Percentiles rank a stretch among this genome's conserved stretches.
phyloP scores from a whole-genome alignment of 1,140 invertebrate genomes.

The Drosophila burlai region DNA sequence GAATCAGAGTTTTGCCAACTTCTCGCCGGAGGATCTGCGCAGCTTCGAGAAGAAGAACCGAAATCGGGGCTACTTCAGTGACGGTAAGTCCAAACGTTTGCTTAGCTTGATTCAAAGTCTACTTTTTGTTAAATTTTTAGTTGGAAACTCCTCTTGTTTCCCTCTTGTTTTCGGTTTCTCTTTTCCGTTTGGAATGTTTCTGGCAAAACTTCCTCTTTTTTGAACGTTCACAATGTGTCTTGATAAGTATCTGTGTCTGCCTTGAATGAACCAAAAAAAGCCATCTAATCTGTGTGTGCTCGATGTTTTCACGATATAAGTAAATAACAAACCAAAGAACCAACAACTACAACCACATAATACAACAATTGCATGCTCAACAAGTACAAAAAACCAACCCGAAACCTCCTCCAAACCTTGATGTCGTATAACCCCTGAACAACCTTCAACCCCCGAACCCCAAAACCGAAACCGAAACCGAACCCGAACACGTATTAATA shows the following conservation, averaged over 20 bases:
- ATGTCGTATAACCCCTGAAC: slow-evolving; percentile 65
- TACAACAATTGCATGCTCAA: slow-evolving; percentile 84
- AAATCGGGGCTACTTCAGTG: slow-evolving; percentile 87
- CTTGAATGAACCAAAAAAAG: slow-evolving; percentile 66
- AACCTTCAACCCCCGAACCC: neutral
- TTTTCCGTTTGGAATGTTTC: slow-evolving; percentile 67
- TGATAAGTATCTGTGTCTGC: slow-evolving; percentile 84
- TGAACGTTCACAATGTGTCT: slow-evolving; percentile 73
- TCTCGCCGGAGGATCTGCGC: slow-evolving; percentile 86
- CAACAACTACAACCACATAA: slow-evolving; percentile 73
- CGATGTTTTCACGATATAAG: slow-evolving; percentile 70
- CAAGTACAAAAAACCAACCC: slow-evolving; percentile 71
- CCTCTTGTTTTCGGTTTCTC: slow-evolving; percentile 7
- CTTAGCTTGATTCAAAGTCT: slow-evolving; percentile 67
- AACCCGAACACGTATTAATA: slow-evolving; percentile 33
- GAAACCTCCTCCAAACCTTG: slow-evolving; percentile 53
- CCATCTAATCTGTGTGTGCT: slow-evolving; percentile 64
- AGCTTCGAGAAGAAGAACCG: slow-evolving; percentile 86
- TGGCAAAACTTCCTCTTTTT: slow-evolving; percentile 57
- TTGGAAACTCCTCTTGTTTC: slow-evolving; percentile 17
- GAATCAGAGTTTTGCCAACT: slow-evolving; percentile 95
- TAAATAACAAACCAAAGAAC: slow-evolving; percentile 53
- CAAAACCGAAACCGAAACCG: slow-evolving; percentile 8
- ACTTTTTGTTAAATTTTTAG: slow-evolving; percentile 18
- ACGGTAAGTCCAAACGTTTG: slow-evolving; percentile 88